Conservation (phyloP, 2,888 invertebrate genomes). For the Norana najaformis region DNA sequence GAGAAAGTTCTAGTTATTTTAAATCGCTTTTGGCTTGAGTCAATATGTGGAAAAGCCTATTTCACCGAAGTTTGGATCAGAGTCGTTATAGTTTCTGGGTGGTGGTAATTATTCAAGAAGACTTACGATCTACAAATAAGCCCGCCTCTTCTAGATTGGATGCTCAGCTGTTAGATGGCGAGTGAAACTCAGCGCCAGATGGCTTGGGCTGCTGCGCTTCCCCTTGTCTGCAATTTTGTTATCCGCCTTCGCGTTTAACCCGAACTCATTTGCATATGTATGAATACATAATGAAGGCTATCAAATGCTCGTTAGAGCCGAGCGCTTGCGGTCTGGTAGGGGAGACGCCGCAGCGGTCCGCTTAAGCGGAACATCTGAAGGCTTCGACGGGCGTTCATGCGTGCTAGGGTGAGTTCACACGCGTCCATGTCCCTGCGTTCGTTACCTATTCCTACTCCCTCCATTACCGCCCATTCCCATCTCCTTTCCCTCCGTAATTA, state of each 20-base stretch:
- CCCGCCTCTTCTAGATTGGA: not conserved
- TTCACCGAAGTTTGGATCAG: not conserved
- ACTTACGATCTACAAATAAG: not conserved
- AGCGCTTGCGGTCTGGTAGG: not conserved
- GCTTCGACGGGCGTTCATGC: slow-evolving; percentile 1
- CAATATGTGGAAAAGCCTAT: too few relatives aligned
- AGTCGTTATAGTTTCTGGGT: not conserved
- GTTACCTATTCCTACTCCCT: not conserved
- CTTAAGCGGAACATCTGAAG: slow-evolving; percentile 13
- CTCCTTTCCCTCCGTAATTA: not conserved
- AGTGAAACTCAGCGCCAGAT: not conserved
- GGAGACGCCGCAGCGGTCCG: not conserved
- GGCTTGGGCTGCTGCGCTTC: not conserved
- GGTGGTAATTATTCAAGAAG: not conserved
- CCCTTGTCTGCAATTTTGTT: not conserved
- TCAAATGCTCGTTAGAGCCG: not conserved
- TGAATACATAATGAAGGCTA: not conserved
- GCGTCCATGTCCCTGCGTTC: not conserved
- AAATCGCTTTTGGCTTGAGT: not conserved
- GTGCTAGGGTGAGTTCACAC: not conserved
- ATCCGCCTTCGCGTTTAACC: not conserved
- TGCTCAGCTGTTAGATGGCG: not conserved
- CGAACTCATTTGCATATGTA: slow-evolving; percentile 14
- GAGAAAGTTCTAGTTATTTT: too few relatives aligned
- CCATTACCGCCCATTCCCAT: not conserved